Evolutionary conservation across 2,888 invertebrate species (phyloP).

Genomic region (Rapana venosa): DNA sequence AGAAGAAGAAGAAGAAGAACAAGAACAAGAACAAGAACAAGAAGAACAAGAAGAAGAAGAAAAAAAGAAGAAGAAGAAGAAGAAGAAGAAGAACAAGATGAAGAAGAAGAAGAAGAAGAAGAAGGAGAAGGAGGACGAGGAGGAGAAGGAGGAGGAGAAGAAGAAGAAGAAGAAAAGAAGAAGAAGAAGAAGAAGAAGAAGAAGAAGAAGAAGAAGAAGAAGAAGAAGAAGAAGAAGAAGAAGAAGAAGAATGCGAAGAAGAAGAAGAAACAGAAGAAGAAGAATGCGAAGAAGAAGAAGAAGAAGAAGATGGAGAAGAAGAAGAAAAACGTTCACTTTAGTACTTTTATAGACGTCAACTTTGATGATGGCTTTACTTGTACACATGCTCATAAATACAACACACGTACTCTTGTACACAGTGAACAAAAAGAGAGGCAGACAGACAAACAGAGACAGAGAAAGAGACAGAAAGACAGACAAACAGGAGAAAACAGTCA

Average conservation of each 20-base stretch:
- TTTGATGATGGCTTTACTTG: no score
- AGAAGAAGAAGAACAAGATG: neutral
- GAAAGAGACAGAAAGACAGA: no score
- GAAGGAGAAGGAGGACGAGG: neutral
- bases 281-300: neutral
- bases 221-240: neutral
- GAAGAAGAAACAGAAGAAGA: conserved; percentile 9
- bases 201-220: neutral
- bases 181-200: neutral
- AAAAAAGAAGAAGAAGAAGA: conserved; percentile 1
- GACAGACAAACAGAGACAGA: no score
- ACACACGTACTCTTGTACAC: no score
- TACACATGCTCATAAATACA: no score
- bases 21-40: neutral
- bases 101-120: neutral
- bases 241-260: neutral
- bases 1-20: neutral
- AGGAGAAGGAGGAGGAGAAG: neutral
- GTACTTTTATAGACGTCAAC: neutral
- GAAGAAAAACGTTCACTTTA: neutral
- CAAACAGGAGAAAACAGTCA: no score
- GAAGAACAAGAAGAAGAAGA: conserved; percentile 3
- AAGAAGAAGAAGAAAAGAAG: neutral
- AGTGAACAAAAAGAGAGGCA: no score
- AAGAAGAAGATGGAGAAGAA: conserved; percentile 1